phyloP scores from a whole-genome alignment of 1,140 invertebrate genomes.

The Bombus confusus region DNA sequence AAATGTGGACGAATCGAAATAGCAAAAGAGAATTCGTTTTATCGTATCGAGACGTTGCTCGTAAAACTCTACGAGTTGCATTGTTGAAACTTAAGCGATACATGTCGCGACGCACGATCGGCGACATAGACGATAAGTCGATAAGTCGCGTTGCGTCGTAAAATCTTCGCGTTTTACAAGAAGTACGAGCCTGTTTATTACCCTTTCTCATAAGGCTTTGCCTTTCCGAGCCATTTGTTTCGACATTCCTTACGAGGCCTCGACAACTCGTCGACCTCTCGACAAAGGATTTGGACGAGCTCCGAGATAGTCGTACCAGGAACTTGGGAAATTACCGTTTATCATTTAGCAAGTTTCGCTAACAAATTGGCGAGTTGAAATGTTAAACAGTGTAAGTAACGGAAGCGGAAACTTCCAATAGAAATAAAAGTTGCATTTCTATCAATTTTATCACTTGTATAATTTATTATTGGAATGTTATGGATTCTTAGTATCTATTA shows the following conservation, averaged over 20 bases:
- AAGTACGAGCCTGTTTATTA: conserved; percentile 64
- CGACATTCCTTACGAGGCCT: not conserved
- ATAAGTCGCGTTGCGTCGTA: conserved; percentile 41
- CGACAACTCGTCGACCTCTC: not conserved
- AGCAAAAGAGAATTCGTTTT: not conserved
- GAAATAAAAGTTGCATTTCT: not conserved
- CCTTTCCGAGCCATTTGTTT: not conserved
- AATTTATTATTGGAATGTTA: too few species aligned
- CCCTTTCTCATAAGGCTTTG: conserved; percentile 41
- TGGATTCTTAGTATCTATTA: too few species aligned
- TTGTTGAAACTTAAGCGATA: not conserved
- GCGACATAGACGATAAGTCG: conserved; percentile 12
- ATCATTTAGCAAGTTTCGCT: not conserved
- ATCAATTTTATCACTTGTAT: too few species aligned
- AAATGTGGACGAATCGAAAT: too few species aligned
- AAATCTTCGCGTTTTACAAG: conserved; percentile 45
- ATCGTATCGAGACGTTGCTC: not conserved
- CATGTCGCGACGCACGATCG: conserved; percentile 23
- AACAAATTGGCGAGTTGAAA: not conserved
- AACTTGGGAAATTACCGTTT: not conserved
- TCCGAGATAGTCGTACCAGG: not conserved
- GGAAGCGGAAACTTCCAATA: not conserved
- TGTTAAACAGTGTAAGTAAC: not conserved
- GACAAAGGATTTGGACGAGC: not conserved
- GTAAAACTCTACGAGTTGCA: not conserved